Percentiles rank a stretch among this genome's conserved stretches.
Conservation (phyloP, 2,797 vertebrate species). For the Perodicticus potto region DNA sequence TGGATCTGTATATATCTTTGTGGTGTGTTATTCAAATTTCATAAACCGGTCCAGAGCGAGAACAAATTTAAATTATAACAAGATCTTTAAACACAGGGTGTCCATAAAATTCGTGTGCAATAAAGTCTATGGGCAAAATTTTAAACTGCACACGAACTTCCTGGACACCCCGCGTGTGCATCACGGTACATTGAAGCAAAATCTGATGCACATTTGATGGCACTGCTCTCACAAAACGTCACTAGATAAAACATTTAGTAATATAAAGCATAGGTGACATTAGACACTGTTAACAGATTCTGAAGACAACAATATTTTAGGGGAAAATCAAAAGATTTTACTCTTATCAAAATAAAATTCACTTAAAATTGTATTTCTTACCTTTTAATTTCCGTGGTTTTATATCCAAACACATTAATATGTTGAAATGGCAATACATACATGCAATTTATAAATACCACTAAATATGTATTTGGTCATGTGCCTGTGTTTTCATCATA, state of each 20-base stretch:
- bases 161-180: background rate
- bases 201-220: background rate
- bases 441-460: background rate
- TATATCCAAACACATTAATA: background rate
- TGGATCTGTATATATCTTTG: background rate
- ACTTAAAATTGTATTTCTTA: background rate
- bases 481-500: background rate
- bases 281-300: constrained; percentile 22
- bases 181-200: background rate
- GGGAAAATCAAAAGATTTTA: constrained; percentile 18
- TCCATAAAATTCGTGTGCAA: too few species aligned
- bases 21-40: background rate
- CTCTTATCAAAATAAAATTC: background rate
- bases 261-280: background rate
- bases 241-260: constrained; percentile 9
- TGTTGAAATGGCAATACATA: background rate
- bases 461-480: background rate
- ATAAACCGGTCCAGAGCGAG: background rate
- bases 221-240: background rate
- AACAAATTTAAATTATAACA: background rate
- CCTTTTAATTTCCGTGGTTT: background rate
- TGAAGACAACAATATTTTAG: background rate
- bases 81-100: background rate
- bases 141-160: too few species aligned
- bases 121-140: too few species aligned